Conservation (phyloP, 1,140 invertebrate species). For the Drosophila burlai region DNA sequence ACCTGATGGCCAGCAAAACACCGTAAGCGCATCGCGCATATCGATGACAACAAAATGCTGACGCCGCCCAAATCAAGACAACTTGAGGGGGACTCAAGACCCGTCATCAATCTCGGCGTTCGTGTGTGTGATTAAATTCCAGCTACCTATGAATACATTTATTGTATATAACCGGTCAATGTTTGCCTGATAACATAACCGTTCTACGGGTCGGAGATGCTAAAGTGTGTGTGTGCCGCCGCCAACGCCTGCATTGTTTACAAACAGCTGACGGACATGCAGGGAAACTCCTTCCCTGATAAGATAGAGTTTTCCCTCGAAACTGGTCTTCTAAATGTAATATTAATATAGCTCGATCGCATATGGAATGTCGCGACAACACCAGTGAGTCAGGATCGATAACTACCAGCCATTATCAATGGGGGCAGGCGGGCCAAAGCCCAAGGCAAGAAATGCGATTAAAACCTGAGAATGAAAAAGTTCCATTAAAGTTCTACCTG, state of each 20-base stretch:
- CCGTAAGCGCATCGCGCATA: conserved; percentile 33
- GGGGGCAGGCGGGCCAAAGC: conserved; percentile 8
- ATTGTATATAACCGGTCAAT: conserved; percentile 20
- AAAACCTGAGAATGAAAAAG: conserved; percentile 4
- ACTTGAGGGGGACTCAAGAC: conserved; percentile 12
- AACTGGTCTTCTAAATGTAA: conserved; percentile 1
- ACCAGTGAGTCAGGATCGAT: conserved; percentile 28
- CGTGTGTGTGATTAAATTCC: conserved; percentile 25
- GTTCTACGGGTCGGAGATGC: conserved; percentile 14
- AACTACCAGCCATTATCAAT: conserved; percentile 28
- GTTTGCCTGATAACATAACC: conserved; percentile 53
- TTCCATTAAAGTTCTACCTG: conserved; percentile 27
- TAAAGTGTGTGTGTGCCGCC: conserved; percentile 7
- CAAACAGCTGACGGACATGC: conserved; percentile 62
- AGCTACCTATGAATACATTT: conserved; percentile 2
- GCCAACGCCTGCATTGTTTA: conserved; percentile 68
- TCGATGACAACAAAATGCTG: conserved; percentile 33
- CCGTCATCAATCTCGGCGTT: conserved; percentile 11
- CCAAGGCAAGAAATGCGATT: conserved; percentile 23
- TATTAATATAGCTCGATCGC: not conserved
- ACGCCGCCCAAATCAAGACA: conserved; percentile 47
- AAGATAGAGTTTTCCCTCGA: conserved; percentile 22
- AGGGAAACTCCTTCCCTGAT: conserved; percentile 24
- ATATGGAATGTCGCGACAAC: not conserved
- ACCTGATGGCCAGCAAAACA: conserved; percentile 23